phyloP scores from a whole-genome alignment of 2,113 vertebrate genomes.

The Platichthys stellatus region DNA sequence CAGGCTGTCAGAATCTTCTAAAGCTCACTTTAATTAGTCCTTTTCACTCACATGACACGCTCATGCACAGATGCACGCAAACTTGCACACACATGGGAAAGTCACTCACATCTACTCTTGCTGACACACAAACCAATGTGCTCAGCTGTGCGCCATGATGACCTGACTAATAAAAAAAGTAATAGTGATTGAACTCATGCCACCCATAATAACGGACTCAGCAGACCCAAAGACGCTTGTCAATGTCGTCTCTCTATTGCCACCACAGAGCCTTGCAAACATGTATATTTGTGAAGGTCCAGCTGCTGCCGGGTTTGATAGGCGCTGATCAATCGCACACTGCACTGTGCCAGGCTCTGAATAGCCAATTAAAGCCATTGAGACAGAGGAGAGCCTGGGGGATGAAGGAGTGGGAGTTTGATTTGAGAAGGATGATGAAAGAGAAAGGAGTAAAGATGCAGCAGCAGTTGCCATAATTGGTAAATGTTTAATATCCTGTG shows the following conservation, averaged over 20 bases:
- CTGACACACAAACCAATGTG: conserved; percentile 32
- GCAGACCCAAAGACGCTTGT: conserved; percentile 74
- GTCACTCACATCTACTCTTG: conserved; percentile 26
- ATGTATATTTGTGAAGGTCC: conserved; percentile 52
- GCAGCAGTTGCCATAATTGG: not conserved
- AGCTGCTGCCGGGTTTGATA: conserved; percentile 55
- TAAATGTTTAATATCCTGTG: conserved; percentile 55
- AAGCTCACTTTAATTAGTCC: conserved; percentile 83
- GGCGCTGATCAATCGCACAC: conserved; percentile 51
- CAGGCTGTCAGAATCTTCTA: conserved; percentile 70
- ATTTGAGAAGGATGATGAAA: conserved; percentile 43
- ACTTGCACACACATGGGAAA: conserved; percentile 21
- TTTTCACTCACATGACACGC: conserved; percentile 74
- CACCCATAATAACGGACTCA: conserved; percentile 64
- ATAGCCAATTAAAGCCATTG: conserved; percentile 71
- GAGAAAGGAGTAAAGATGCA: conserved; percentile 18
- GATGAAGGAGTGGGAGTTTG: conserved; percentile 23
- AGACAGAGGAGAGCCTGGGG: conserved; percentile 38
- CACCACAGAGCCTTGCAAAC: conserved; percentile 41
- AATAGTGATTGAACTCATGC: conserved; percentile 67
- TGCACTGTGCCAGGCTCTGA: conserved; percentile 57
- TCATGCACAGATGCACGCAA: conserved; percentile 64
- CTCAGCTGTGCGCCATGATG: conserved; percentile 29
- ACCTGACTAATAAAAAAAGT: conserved; percentile 51
- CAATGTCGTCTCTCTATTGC: conserved; percentile 36